Evolutionary conservation across 2,888 invertebrate species (phyloP).

Genomic region (Muscina levida): DNA sequence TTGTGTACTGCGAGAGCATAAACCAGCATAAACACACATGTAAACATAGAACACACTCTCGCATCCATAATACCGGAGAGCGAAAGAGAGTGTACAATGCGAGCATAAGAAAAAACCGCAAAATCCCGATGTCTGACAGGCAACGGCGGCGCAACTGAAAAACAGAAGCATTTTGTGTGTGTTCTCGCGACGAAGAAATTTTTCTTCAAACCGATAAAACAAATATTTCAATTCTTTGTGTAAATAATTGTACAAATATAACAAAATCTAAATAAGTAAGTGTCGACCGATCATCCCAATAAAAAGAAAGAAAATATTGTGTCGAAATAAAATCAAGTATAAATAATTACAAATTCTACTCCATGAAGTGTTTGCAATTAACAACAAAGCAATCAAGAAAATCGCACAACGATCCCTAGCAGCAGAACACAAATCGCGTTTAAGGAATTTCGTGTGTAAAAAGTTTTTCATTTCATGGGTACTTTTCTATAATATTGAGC

Average conservation of each 20-base stretch:
- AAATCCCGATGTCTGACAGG: slow-evolving; percentile 57
- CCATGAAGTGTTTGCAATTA: slow-evolving; percentile 26
- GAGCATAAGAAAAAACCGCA: slow-evolving; percentile 49
- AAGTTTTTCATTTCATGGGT: slow-evolving; percentile 40
- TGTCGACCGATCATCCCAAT: slow-evolving; percentile 56
- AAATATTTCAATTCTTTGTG: slow-evolving; percentile 74
- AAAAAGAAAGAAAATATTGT: too few relatives aligned
- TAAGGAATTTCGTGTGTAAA: slow-evolving; percentile 1
- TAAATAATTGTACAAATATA: slow-evolving; percentile 74
- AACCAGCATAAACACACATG: slow-evolving; percentile 27
- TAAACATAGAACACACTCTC: slow-evolving; percentile 22
- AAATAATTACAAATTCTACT: too few relatives aligned
- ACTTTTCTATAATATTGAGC: slow-evolving; percentile 44
- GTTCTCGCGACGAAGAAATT: slow-evolving; percentile 75
- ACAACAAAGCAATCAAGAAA: not conserved
- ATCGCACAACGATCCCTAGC: not conserved
- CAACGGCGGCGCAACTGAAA: slow-evolving; percentile 62
- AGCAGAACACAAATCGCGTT: slow-evolving; percentile 6
- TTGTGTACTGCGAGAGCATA: too few relatives aligned
- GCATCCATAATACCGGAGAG: too few relatives aligned
- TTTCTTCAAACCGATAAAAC: slow-evolving; percentile 70
- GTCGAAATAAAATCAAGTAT: slow-evolving; percentile 28
- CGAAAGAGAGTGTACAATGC: slow-evolving; percentile 11
- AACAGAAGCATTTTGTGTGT: slow-evolving; percentile 69
- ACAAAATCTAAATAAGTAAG: slow-evolving; percentile 72